Conservation (phyloP, 2,113 vertebrate species). For the Varanus komodoensis region DNA sequence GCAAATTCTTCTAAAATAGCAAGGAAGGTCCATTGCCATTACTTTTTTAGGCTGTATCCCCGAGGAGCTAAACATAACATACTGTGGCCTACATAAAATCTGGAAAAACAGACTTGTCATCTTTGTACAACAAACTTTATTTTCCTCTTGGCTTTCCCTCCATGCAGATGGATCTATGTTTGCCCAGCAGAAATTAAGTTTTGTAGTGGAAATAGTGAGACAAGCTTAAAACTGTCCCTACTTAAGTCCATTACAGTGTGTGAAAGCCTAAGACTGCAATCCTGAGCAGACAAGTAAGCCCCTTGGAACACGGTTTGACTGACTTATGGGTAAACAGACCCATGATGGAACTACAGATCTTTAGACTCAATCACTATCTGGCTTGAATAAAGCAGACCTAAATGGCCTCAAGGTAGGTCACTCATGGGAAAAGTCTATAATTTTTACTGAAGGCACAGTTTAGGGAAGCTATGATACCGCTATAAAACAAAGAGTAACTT, state of each 20-base stretch:
- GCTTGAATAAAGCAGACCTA: constrained; percentile 15
- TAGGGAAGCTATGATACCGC: constrained; percentile 66
- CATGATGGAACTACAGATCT: background rate
- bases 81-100: background rate
- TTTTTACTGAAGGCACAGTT: constrained; percentile 66
- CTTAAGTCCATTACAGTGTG: constrained; percentile 19
- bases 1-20: background rate
- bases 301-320: background rate
- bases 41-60: background rate
- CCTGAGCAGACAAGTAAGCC: background rate
- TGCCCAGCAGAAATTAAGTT: background rate
- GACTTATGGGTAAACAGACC: constrained; percentile 2
- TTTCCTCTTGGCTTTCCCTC: background rate
- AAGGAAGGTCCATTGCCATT: background rate
- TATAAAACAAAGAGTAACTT: constrained; percentile 62
- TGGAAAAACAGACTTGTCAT: background rate
- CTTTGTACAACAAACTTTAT: constrained; percentile 2
- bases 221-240: background rate
- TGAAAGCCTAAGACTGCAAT: background rate
- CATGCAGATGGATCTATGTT: background rate
- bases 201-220: background rate
- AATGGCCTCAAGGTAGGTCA: constrained; percentile 65
- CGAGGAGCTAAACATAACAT: background rate
- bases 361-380: background rate
- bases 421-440: constrained; percentile 57